Conservation (phyloP, 2,113 vertebrate species). For the Plotosus lineatus region DNA sequence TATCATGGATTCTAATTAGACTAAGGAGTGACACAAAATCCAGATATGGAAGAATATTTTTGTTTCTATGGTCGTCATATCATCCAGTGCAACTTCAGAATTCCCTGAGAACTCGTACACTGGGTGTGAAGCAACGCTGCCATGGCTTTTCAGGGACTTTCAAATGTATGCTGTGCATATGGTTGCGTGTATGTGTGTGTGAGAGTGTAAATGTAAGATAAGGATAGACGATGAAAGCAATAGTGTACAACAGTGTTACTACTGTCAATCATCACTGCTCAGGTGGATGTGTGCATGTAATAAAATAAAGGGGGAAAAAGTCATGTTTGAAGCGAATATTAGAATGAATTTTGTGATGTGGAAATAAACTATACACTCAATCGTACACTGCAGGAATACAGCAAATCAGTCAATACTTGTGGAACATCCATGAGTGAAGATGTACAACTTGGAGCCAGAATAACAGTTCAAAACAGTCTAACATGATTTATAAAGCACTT, state of each 20-base stretch:
- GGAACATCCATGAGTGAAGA: slow-evolving; percentile 62
- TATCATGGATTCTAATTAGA: not conserved
- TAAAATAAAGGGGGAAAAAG: slow-evolving; percentile 17
- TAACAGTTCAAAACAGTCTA: slow-evolving; percentile 68
- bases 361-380: slow-evolving; percentile 49
- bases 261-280: slow-evolving; percentile 29
- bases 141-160: slow-evolving; percentile 64
- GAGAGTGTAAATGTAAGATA: not conserved
- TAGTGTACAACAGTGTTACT: slow-evolving; percentile 44
- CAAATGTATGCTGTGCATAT: slow-evolving; percentile 1
- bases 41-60: slow-evolving; percentile 14
- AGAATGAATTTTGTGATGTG: not conserved
- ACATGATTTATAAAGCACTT: slow-evolving; percentile 75
- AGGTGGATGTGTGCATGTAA: not conserved
- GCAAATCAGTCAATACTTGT: slow-evolving; percentile 34
- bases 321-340: slow-evolving; percentile 21
- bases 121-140: slow-evolving; percentile 58
- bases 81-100: slow-evolving; percentile 67
- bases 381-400: slow-evolving; percentile 39
- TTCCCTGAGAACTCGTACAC: slow-evolving; percentile 76
- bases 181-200: slow-evolving; percentile 3
- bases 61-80: slow-evolving; percentile 34
- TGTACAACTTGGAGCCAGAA: slow-evolving; percentile 58
- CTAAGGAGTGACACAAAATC: not conserved
- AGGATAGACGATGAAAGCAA: not conserved